Base-by-base conservation (phyloP, 2,113 vertebrate genomes). In the Murina feae region DNA sequence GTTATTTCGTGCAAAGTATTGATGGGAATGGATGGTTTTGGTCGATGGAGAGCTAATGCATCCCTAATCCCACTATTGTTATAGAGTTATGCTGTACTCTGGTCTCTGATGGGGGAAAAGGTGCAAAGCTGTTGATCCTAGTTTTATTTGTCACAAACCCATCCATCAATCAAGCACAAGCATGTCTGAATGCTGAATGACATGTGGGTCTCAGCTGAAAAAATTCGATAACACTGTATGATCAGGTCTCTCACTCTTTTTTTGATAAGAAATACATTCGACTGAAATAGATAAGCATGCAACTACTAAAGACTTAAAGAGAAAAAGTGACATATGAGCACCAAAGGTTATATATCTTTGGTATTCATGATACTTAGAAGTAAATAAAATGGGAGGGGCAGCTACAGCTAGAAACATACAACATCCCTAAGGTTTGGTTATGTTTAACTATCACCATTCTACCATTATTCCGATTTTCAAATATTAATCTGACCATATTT, bases 31-130 rank as follows among this genome's bases (percentile, higher is more conserved):
- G 99, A 98, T 98, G 99, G 96, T 98, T 98, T 98, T 98, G 99
- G 99, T 99, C 98, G 99, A 99, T 98, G 98, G 98, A 98, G 98
- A 99, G 99, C 99, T 99, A 99, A 99, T 99, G 99, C 99, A 99
- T 99, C 99, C 98, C 98, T 99, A 99, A 99, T 99, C 99, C 99
- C 97, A 98, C 99, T 98, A 99, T 99, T 99, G 99, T 99, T 99
- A 98, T 32, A 97, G 98, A 98, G 99, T 99, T 99, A 99, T 99
- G 99, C 99, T 99, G 98, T 98, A 98, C 98, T 98, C 98, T 98
- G 98, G 98, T 98, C 98, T 98, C 98, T 98, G 99, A 99, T 98
- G 98, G 98, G 98, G 98, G 98, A 86, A 98, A 98, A 98, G 98
- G 99, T 98, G 98, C 98, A 98, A 99, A 99, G 99, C 99, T 99